These are phyloP conservation scores for Uloborus diversus DNA, from an alignment of 1,140 invertebrate genomes.

Conservation along the genomic window DNA sequence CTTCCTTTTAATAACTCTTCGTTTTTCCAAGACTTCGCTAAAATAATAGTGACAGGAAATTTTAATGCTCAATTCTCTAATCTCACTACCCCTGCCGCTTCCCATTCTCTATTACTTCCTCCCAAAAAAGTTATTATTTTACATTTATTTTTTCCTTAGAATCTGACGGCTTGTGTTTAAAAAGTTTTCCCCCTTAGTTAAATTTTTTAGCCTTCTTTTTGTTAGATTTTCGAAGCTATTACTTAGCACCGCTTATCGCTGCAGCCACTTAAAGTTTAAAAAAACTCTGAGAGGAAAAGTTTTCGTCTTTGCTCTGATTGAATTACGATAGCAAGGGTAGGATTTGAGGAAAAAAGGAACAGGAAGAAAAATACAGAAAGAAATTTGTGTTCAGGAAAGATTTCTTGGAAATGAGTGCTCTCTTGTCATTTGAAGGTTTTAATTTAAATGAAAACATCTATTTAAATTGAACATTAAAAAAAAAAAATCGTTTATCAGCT, in stretches of 20 bases:
- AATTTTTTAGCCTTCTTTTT: constrained; percentile 16
- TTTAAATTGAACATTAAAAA: too few species aligned
- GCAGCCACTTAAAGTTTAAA: constrained; percentile 50
- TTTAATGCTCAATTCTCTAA: constrained; percentile 52
- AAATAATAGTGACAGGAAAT: constrained; percentile 54
- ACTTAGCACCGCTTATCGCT: constrained; percentile 44
- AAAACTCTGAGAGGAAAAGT: not conserved
- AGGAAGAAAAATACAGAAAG: not conserved
- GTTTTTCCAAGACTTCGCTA: constrained; percentile 38
- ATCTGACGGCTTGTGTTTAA: constrained; percentile 41
- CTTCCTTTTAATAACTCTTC: constrained; percentile 48
- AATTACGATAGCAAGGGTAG: constrained; percentile 34
- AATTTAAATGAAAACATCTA: too few species aligned
- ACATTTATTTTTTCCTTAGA: not conserved
- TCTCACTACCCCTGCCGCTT: not conserved
- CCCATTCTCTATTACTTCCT: not conserved
- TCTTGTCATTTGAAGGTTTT: constrained; percentile 9
- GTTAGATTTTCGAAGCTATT: constrained; percentile 26
- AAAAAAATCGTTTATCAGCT: too few species aligned
- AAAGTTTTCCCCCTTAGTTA: constrained; percentile 8
- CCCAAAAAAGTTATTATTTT: not conserved
- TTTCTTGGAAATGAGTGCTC: too few species aligned
- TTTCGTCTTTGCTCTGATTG: constrained; percentile 27
- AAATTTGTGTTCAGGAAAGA: constrained; percentile 15
- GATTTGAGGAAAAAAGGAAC: not conserved